A percentile compares a stretch with the other conserved stretches of the same genome.
Evolutionary conservation across 2,888 invertebrate species (phyloP).

Genomic region (Pandemis corylana): DNA sequence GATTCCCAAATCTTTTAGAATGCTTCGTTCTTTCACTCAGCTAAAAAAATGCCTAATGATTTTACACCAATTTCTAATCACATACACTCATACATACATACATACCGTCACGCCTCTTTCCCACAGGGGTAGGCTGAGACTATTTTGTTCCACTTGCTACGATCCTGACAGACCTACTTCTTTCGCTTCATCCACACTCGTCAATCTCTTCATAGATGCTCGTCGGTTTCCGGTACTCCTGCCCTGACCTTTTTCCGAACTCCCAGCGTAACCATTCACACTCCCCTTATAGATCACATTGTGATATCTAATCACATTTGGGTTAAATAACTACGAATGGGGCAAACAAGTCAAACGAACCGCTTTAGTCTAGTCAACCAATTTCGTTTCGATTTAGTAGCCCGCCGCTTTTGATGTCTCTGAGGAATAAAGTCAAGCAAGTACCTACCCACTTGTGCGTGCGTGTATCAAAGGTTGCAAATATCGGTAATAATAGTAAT

Average conservation of each 20-base stretch:
- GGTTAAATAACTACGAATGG: neutral
- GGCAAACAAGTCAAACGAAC: neutral
- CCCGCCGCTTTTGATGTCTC: conserved; percentile 13
- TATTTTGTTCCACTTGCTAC: no score
- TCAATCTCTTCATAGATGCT: no score
- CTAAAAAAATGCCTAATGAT: neutral
- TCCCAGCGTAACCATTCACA: no score
- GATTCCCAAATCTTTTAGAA: no score
- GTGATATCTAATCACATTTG: neutral
- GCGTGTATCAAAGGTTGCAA: conserved; percentile 10
- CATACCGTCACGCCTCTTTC: no score
- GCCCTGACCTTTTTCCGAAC: no score
- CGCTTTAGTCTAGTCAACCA: neutral
- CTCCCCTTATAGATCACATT: no score
- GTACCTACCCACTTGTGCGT: neutral
- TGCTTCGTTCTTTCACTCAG: neutral
- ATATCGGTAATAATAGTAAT: conserved; percentile 1
- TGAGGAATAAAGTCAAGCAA: conserved; percentile 6
- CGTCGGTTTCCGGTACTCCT: no score
- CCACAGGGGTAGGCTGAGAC: no score
- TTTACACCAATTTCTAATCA: neutral
- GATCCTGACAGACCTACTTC: no score
- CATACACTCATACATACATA: no score
- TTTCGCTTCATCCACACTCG: no score
- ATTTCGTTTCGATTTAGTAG: conserved; percentile 6